Evolutionary conservation across 2,888 invertebrate species (phyloP), one percentile per base, ranked within the genome.

Genomic region (Saturnia pavonia): DNA sequence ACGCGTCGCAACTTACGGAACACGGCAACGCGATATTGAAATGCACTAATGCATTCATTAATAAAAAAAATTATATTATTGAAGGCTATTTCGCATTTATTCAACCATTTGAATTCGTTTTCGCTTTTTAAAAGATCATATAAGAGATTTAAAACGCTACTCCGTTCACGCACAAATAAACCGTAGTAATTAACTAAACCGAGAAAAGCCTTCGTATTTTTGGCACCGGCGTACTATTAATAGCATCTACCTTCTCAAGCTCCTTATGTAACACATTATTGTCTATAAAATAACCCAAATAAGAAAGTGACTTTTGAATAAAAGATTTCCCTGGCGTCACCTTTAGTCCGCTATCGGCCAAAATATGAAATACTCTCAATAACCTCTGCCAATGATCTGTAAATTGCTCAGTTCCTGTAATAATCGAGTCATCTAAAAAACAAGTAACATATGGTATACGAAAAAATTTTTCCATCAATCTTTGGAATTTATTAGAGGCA

Each of bases 101-200:
- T 19, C 19, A 9, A 16, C 54, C 68, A 68, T 48, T 16, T n/a
- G n/a, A n/a, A n/a, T n/a, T n/a, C n/a, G n/a, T n/a, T n/a, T n/a
- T n/a, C n/a, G n/a, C n/a, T n/a, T n/a, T n/a, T n/a, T n/a, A n/a
- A n/a, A n/a, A n/a, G n/a, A n/a, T n/a, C n/a, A n/a, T n/a, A n/a
- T n/a, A n/a, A n/a, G n/a, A n/a, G n/a, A n/a, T n/a, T n/a, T n/a
- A n/a, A n/a, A n/a, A n/a, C n/a, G n/a, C n/a, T 65, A 48, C 69
- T 68, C 19, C 68, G 27, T 34, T 72, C 70, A 9, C 34, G 60
- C 14, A 72, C 68, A 45, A 72, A 72, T 51, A 70, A 70, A 16
- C 68, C 65, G 65, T 72, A 72, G 25, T 72, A 72, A 69, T 70
- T 70, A 0, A 72, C 70, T 54, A 72, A 12, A 8, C 72, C 72